phyloP scores from a whole-genome alignment of 92 coral and sea anemone genomes.

The Phymanthus crucifer region DNA sequence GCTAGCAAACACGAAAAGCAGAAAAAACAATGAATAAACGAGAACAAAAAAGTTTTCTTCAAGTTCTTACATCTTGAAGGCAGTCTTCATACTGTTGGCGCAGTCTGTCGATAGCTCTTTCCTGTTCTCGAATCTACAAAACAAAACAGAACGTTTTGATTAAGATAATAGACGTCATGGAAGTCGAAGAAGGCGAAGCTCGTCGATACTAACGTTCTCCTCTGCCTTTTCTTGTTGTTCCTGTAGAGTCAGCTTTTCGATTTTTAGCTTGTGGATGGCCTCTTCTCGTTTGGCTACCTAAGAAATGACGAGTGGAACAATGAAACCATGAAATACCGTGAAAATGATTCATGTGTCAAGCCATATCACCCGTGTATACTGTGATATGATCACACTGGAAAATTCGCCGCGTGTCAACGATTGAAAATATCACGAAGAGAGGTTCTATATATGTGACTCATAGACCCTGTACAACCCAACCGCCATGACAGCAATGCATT shows the following conservation, averaged over 20 bases:
- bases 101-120: slow-evolving; percentile 75
- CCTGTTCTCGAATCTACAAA: slow-evolving; percentile 85
- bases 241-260: slow-evolving; percentile 87
- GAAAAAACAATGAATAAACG: neutral
- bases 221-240: slow-evolving; percentile 87
- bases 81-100: slow-evolving; percentile 94
- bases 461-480: too few relatives aligned
- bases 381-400: too few relatives aligned
- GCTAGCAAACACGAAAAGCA: neutral
- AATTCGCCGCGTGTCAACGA: too few relatives aligned
- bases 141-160: neutral
- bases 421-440: too few relatives aligned
- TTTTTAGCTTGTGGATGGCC: slow-evolving; percentile 89
- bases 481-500: too few relatives aligned
- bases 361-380: neutral
- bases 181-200: neutral
- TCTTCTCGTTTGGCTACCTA: slow-evolving; percentile 92
- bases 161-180: neutral
- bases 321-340: neutral
- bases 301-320: neutral
- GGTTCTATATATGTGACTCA: too few relatives aligned
- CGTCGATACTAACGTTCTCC: slow-evolving; percentile 69
- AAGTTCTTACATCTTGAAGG: slow-evolving; percentile 77
- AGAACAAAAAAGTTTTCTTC: neutral
- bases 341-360: neutral